Conservation (phyloP, 2,113 vertebrate genomes). For the Equus przewalskii region DNA sequence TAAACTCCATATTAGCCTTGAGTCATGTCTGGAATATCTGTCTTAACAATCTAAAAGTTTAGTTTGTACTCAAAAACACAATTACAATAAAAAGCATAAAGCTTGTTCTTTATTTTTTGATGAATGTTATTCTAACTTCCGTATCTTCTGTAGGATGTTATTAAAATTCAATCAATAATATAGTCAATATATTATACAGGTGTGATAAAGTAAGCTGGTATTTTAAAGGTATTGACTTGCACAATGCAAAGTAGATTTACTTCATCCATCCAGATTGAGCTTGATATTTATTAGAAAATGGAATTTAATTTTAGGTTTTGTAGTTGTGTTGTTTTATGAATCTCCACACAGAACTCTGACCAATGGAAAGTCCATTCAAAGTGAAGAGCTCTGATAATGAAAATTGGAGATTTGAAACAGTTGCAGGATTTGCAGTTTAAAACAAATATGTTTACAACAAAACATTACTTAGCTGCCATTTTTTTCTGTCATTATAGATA, state of each 20-base stretch:
- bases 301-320: slow-evolving; percentile 56
- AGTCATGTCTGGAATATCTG: not conserved
- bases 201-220: not conserved
- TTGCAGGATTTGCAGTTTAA: not conserved
- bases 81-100: not conserved
- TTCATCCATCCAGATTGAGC: not conserved
- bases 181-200: not conserved
- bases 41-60: not conserved
- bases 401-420: not conserved
- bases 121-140: not conserved
- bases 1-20: not conserved
- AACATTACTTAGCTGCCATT: not conserved
- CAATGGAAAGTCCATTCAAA: not conserved
- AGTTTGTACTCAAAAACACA: not conserved
- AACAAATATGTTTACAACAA: not conserved
- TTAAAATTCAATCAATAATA: not conserved
- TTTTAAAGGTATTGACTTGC: slow-evolving; percentile 38
- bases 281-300: slow-evolving; percentile 47
- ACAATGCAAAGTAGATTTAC: slow-evolving; percentile 24
- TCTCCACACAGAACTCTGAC: not conserved
- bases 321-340: slow-evolving; percentile 52
- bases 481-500: not conserved
- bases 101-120: not conserved
- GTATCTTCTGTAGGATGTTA: slow-evolving; percentile 8
- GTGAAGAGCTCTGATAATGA: not conserved